A percentile compares a stretch with the other conserved stretches of the same genome.
Conservation (phyloP, 2,113 vertebrate species). For the Brachionichthys hirsutus region DNA sequence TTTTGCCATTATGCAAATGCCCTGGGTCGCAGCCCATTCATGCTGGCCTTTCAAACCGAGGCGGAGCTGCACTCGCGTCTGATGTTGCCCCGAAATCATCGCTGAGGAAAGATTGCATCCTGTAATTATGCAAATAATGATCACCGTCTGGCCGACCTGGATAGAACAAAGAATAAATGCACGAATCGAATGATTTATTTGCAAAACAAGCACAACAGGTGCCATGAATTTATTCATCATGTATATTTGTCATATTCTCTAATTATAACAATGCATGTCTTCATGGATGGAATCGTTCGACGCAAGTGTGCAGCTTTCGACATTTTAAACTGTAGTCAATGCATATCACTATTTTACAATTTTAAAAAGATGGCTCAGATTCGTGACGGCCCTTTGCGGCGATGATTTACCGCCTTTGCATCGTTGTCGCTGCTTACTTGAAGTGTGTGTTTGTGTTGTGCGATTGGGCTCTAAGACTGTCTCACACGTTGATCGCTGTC, state of each 20-base stretch:
- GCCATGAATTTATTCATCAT: not conserved
- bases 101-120: conserved; percentile 5
- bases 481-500: conserved; percentile 19
- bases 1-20: conserved; percentile 40
- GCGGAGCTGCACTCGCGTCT: conserved; percentile 3
- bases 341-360: not conserved
- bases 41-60: conserved; percentile 15
- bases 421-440: not conserved
- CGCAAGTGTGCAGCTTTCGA: not conserved
- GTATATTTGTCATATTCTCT: not conserved
- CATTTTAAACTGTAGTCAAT: too few relatives aligned
- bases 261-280: not conserved
- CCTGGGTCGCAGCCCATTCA: conserved; percentile 22
- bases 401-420: not conserved
- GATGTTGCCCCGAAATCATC: conserved; percentile 14
- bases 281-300: not conserved
- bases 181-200: not conserved
- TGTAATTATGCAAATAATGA: conserved; percentile 3
- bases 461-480: not conserved
- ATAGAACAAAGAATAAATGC: too few relatives aligned
- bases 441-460: not conserved
- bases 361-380: too few relatives aligned
- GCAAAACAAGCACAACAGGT: not conserved
- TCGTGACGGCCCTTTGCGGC: not conserved
- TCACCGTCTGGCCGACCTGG: not conserved